phyloP scores from a whole-genome alignment of 2,113 vertebrate genomes.

The Hippolais icterina region DNA sequence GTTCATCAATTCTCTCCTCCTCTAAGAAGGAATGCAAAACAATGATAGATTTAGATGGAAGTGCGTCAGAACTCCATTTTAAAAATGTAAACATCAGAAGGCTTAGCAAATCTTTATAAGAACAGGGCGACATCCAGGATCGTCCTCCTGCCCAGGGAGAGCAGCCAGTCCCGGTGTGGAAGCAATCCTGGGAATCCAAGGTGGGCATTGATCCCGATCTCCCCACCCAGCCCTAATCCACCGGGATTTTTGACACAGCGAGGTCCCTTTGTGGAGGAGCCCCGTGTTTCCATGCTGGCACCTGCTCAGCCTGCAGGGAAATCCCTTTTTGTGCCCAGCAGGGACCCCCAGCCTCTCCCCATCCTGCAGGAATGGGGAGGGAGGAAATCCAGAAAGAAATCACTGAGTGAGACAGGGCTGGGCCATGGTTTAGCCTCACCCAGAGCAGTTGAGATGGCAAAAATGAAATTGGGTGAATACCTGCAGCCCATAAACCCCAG shows the following conservation, averaged over 20 bases:
- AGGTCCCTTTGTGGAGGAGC: not conserved
- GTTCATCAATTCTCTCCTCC: too few relatives aligned
- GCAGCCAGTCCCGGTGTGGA: not conserved
- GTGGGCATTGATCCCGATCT: not conserved
- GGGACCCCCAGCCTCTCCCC: not conserved
- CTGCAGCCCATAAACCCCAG: not conserved
- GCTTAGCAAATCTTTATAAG: too few relatives aligned
- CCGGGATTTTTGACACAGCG: accelerated
- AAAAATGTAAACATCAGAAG: too few relatives aligned
- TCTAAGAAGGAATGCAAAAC: too few relatives aligned
- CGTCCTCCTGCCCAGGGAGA: not conserved
- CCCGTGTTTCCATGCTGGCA: accelerated
- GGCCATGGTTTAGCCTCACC: not conserved
- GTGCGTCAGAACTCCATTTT: too few relatives aligned
- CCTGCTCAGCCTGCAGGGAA: not conserved
- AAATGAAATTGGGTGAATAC: not conserved
- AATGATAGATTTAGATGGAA: too few relatives aligned
- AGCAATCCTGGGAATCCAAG: not conserved
- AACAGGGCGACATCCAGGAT: not conserved
- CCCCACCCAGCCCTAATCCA: not conserved
- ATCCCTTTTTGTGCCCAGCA: not conserved
- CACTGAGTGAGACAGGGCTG: not conserved
- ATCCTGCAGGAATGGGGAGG: not conserved
- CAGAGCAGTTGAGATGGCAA: not conserved
- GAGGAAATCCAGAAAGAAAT: not conserved